Evolutionary conservation across 2,797 vertebrate genomes (phyloP).

Genomic region (Nothura maculosa): DNA sequence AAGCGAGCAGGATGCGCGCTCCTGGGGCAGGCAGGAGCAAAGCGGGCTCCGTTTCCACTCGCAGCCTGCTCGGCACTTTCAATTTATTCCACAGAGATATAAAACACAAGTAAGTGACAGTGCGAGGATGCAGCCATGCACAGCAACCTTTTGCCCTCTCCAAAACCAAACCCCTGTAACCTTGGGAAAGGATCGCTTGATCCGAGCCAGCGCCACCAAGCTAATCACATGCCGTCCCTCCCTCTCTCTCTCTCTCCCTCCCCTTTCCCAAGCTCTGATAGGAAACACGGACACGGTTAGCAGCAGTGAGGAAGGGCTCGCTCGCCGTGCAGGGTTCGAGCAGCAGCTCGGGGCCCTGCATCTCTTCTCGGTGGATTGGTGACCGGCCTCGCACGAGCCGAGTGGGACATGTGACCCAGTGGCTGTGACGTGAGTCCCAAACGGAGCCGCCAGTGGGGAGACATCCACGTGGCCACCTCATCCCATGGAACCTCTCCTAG

Average conservation of each 20-base stretch:
- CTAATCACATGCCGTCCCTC: constrained; percentile 3
- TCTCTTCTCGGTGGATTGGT: background rate
- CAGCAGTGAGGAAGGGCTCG: constrained; percentile 32
- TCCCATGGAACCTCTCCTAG: background rate
- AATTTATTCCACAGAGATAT: constrained; percentile 50
- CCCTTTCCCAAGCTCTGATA: constrained; percentile 26
- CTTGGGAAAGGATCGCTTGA: constrained; percentile 13
- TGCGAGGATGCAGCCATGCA: background rate
- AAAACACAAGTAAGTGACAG: constrained; percentile 30
- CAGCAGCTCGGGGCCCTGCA: background rate
- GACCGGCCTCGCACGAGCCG: background rate
- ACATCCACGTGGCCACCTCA: too few species aligned
- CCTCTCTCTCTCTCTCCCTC: background rate
- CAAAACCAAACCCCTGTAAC: background rate
- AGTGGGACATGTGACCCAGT: too few species aligned
- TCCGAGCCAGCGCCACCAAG: background rate
- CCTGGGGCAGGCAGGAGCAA: too few species aligned
- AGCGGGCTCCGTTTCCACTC: too few species aligned
- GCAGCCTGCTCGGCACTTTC: background rate
- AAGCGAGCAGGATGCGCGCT: too few species aligned
- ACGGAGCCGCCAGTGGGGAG: too few species aligned
- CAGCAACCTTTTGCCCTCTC: background rate
- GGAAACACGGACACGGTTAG: constrained; percentile 10
- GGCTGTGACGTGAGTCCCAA: too few species aligned
- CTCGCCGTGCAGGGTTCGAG: background rate